Evolutionary conservation across 2,113 vertebrate species (phyloP).

Genomic region (Oreochromis niloticus): DNA sequence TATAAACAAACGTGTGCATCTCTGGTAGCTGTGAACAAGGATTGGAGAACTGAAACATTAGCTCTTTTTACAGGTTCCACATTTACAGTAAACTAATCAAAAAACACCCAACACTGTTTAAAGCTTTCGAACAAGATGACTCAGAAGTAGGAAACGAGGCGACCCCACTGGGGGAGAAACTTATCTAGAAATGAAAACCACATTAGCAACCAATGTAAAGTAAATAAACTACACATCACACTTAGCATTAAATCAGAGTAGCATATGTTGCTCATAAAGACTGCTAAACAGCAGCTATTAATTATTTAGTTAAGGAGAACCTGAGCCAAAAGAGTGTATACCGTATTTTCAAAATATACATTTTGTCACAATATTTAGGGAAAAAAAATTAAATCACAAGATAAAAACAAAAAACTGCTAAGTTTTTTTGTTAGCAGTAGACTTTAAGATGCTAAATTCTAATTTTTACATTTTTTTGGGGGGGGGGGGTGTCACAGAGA

Average conservation of each 20-base stretch:
- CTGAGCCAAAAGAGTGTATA: neutral
- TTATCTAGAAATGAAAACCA: neutral
- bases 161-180: rapidly evolving
- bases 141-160: neutral
- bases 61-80: neutral
- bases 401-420: neutral
- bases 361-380: neutral
- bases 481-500: too few species aligned
- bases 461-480: neutral
- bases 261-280: neutral
- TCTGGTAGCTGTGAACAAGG: neutral
- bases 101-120: neutral
- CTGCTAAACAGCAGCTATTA: neutral
- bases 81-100: neutral
- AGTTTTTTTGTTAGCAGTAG: too few species aligned
- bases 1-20: neutral
- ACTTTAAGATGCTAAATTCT: neutral
- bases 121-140: neutral
- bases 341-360: neutral
- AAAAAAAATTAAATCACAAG: neutral
- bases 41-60: neutral
- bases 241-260: rapidly evolving
- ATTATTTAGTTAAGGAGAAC: neutral
- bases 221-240: neutral
- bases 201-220: neutral